Base-by-base conservation (phyloP, 1,140 invertebrate genomes). In the Kradibia gibbosae region DNA sequence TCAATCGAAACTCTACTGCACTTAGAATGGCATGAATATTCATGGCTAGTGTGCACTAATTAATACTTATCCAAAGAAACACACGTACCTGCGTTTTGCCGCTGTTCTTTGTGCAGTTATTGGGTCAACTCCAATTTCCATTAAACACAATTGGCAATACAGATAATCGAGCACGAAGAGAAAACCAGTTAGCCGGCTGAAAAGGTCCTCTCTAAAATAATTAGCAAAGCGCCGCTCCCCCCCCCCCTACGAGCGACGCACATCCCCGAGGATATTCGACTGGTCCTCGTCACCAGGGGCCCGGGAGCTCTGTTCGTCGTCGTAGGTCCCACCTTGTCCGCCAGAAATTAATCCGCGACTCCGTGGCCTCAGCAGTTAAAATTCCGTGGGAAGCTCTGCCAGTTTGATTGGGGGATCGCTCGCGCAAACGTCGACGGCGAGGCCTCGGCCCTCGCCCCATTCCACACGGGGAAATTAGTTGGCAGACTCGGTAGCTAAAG, bases 391-490 rank as follows among this genome's bases (percentile, higher is more conserved):
- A 67, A 20, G 15, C 20, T 10, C 20, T 39, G 34, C 2, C n/a
- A 15, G 3, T 31, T n/a, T 72, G 20, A 72, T 72, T 48, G 28
- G 13, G 20, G 17, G 65, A 70, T 70, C 34, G 20, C 31, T 62
- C 60, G 20, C 42, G 70, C 50, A 72, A 50, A 42, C 39, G 4
- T 39, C 17, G 34, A n/a, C 20, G 39, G 20, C 34, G 34, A 67
- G 22, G 4, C n/a, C 31, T 72, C 25, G 42, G 36, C 36, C 28
- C 22, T 53, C 50, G 73, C 50, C 53, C 20, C 36, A 42, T n/a
- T n/a, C n/a, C n/a, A 60, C 34, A n/a, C 31, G 39, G 73, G 1
- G 42, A 53, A 78, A 67, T 78, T 70, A 78, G 53, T 78, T 78
- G 62, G 28, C 15, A 53, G 76, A 60, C 7, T 22, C 36, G 53